Conservation (phyloP, 2,888 invertebrate species). For the Zaprionus lineosus region DNA sequence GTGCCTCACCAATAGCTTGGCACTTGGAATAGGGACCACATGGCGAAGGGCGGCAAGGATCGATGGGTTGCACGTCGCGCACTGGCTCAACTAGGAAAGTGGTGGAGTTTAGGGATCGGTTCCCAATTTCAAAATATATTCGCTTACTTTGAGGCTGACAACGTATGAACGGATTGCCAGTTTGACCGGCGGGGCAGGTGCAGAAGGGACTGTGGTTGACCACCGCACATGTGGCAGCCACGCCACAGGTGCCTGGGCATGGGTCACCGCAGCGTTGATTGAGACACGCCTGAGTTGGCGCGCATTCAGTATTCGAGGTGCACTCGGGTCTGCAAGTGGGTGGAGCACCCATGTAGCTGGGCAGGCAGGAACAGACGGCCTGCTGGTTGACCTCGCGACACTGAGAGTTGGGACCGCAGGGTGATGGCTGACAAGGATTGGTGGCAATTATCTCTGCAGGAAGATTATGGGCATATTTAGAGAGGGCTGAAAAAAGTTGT, state of each 20-base stretch:
- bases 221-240: conserved; percentile 89
- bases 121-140: no score
- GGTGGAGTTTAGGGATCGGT: neutral
- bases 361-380: conserved; percentile 88
- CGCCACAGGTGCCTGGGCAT: conserved; percentile 92
- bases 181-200: conserved; percentile 86
- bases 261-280: conserved; percentile 92
- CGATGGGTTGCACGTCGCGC: conserved; percentile 83
- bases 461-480: neutral
- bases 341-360: conserved; percentile 89
- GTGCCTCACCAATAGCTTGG: conserved; percentile 86
- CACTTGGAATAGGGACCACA: conserved; percentile 92
- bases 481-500: neutral
- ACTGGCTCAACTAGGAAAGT: conserved; percentile 82
- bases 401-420: conserved; percentile 91
- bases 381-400: conserved; percentile 89
- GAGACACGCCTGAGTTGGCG: conserved; percentile 88
- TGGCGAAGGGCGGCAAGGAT: conserved; percentile 90
- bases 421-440: conserved; percentile 87
- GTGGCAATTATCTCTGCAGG: conserved; percentile 81
- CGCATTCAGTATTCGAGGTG: conserved; percentile 89
- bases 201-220: conserved; percentile 92
- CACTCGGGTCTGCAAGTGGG: conserved; percentile 92
- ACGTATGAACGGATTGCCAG: conserved; percentile 90
- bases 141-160: conserved; percentile 85